Base-by-base conservation (phyloP, 2,113 vertebrate genomes). In the Atherinomorus stipes region DNA sequence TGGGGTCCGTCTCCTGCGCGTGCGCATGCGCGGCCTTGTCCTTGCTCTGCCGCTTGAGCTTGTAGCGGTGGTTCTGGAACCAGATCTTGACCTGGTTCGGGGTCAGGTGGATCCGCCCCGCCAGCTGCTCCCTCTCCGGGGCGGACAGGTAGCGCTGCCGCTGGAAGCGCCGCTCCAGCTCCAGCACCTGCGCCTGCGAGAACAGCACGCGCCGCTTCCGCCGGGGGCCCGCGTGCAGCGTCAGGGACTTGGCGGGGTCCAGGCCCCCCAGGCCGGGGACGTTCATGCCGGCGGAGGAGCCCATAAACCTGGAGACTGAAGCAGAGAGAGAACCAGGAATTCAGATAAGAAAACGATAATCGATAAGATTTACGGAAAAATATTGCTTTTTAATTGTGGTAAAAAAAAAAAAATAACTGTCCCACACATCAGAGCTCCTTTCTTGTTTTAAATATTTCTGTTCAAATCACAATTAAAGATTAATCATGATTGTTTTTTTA, bases 41-140 rank as follows among this genome's bases (percentile, higher is more conserved):
- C 87, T 97, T 96, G 71, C 95, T 93, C 89, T 98, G 97, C 11
- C 97, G 90, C 83, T 98, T 98, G 94, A 99, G 97, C 90, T 99
- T 99, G 93, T 99, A 98, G 66, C 97, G 94, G 70, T 98, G 97
- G 83, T 98, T 98, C 91, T 98, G 97, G 90, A 99, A 98, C 97
- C 97, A 99, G 91, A 99, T 99, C 89, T 98, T 99, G 21, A 98
- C 97, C 93, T 98, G 97, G 10, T 97, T 99, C 16, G 97, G 96
- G 1, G 95, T 96, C 49, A 99, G 95, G 87, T 95, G 96, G 88
- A 98, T 96, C 66, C 97, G 91, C 37, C 95, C 94, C 71, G 97
- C 96, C 85, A 99, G 93, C 85, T 98, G 97, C 85, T 99, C 97
- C 57, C 97, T 88, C 91, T 98, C 97, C 0, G 97, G 97, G 1